Percentiles rank a stretch among this genome's conserved stretches.
Conservation (phyloP, 1,140 invertebrate genomes). For the Diachasma alloeum region DNA sequence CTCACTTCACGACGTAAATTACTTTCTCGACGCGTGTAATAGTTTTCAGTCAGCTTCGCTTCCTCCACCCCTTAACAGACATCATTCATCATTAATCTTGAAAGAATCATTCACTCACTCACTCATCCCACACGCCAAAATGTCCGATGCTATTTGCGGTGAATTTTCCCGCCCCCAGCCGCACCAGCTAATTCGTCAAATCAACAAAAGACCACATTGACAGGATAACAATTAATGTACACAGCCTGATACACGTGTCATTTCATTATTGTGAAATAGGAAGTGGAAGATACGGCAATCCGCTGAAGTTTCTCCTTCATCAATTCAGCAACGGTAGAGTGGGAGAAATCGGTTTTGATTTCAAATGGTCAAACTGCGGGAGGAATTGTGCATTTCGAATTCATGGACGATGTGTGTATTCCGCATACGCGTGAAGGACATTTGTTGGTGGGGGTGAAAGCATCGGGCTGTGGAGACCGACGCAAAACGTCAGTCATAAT, state of each 20-base stretch:
- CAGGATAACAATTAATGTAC: not conserved
- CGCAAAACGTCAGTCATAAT: constrained; percentile 61
- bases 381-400: not conserved
- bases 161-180: not conserved
- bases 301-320: constrained; percentile 22
- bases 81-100: no score
- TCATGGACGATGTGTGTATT: not conserved
- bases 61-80: no score
- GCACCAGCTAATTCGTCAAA: not conserved
- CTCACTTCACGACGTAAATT: no score
- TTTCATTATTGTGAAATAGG: constrained; percentile 18
- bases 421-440: not conserved
- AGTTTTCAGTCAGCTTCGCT: no score
- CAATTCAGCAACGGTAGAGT: not conserved
- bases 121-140: not conserved
- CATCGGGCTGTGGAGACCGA: constrained; percentile 40
- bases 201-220: not conserved
- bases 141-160: not conserved
- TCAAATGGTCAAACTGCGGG: not conserved
- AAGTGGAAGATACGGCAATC: constrained; percentile 22
- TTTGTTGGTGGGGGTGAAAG: constrained; percentile 1
- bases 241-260: not conserved
- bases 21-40: no score
- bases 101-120: not conserved
- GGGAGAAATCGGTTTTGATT: not conserved